These are phyloP conservation scores for Colistium nudipinnis DNA, from an alignment of 2,113 vertebrate genomes.

Conservation along the genomic window DNA sequence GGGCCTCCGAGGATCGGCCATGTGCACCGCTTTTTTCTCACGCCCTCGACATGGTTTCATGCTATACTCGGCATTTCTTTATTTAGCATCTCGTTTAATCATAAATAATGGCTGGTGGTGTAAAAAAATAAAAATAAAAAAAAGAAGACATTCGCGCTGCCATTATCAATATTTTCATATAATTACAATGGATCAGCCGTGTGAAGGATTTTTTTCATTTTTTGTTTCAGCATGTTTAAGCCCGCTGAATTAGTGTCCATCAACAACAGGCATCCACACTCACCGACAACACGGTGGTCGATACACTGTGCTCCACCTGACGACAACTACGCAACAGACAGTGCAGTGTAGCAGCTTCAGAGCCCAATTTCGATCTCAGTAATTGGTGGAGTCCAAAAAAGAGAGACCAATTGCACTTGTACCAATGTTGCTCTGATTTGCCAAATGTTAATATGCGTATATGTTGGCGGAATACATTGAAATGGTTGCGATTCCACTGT, in stretches of 20 bases:
- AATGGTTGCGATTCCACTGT: not conserved
- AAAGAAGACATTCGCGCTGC: not conserved
- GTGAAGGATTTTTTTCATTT: too few species aligned
- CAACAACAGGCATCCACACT: too few species aligned
- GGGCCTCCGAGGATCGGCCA: conserved; percentile 10
- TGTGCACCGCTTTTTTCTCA: conserved; percentile 14
- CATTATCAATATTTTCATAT: not conserved
- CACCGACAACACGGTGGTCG: too few species aligned
- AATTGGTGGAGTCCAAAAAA: not conserved
- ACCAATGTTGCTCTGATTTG: not conserved
- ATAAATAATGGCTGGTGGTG: not conserved
- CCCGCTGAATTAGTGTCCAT: too few species aligned
- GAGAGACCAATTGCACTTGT: not conserved
- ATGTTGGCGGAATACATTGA: not conserved
- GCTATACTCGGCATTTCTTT: conserved; percentile 2
- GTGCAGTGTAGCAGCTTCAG: too few species aligned
- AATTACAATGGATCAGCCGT: too few species aligned
- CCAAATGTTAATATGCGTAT: not conserved
- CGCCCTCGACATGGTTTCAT: conserved; percentile 21
- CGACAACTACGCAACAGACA: not conserved
- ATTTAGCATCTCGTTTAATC: not conserved
- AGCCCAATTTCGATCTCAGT: not conserved
- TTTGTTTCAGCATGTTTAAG: too few species aligned
- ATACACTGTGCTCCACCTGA: not conserved
- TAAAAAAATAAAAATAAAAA: too few species aligned